phyloP scores from a whole-genome alignment of 2,113 vertebrate species.

The Clupea harengus region DNA sequence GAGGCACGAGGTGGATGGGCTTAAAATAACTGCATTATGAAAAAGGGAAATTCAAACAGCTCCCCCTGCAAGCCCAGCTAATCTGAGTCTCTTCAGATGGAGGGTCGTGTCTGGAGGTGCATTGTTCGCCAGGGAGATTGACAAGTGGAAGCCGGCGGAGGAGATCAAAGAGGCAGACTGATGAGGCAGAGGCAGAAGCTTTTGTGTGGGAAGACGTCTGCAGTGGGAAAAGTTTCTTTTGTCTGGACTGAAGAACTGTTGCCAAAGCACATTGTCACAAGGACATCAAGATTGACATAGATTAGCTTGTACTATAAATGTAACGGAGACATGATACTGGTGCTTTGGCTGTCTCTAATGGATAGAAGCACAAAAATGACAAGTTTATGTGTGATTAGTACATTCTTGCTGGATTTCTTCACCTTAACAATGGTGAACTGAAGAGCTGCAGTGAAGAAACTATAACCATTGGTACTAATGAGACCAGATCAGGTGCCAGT shows the following conservation, averaged over 20 bases:
- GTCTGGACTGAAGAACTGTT: conserved; percentile 46
- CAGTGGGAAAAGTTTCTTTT: conserved; percentile 41
- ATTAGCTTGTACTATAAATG: conserved; percentile 6
- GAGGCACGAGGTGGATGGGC: conserved; percentile 25
- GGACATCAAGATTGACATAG: conserved; percentile 43
- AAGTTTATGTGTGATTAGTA: neutral
- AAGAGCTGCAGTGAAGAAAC: neutral
- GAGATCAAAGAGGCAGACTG: conserved; percentile 50
- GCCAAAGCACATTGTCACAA: conserved; percentile 42
- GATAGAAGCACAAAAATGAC: neutral
- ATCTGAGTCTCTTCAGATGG: conserved; percentile 35
- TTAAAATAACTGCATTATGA: conserved; percentile 42
- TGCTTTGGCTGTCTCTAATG: neutral
- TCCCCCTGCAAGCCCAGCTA: conserved; percentile 29
- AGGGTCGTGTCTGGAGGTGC: conserved; percentile 21
- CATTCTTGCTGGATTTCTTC: neutral
- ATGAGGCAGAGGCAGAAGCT: conserved; percentile 38
- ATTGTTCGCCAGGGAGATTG: conserved; percentile 46
- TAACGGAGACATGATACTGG: neutral
- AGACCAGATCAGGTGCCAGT: neutral
- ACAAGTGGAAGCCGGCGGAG: conserved; percentile 44
- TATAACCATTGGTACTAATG: neutral
- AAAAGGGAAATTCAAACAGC: conserved; percentile 45
- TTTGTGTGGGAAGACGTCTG: conserved; percentile 50
- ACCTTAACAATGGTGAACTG: neutral